Conservation (phyloP, 2,888 invertebrate genomes). For the Papilio gigon region DNA sequence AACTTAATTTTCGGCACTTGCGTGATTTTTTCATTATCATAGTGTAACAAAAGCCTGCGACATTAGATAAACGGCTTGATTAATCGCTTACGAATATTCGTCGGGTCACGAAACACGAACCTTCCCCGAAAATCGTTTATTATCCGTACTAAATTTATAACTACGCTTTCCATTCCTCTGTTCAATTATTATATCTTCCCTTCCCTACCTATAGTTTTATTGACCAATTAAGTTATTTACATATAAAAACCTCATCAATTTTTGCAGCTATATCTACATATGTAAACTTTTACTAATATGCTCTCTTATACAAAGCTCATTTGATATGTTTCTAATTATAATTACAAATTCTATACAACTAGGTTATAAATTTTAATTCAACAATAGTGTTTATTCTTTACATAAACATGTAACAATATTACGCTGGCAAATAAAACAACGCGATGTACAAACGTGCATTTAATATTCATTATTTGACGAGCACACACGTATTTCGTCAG, state of each 20-base stretch:
- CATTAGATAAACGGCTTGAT: constrained; percentile 52
- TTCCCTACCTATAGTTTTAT: neutral
- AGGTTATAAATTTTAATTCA: neutral
- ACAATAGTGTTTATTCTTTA: neutral
- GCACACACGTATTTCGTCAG: constrained; percentile 22
- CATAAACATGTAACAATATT: constrained; percentile 19
- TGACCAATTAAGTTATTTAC: no score
- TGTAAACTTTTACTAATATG: no score
- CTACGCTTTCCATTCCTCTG: constrained; percentile 6
- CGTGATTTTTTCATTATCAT: constrained; percentile 48
- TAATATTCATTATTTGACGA: constrained; percentile 33
- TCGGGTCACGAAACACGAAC: constrained; percentile 39
- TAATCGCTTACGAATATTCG: constrained; percentile 46
- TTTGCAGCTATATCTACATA: no score
- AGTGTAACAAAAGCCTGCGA: constrained; percentile 48
- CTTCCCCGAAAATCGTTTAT: constrained; percentile 32
- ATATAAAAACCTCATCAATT: no score
- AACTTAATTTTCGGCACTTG: constrained; percentile 50
- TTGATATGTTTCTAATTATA: neutral
- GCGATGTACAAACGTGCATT: constrained; percentile 26
- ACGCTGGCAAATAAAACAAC: constrained; percentile 23
- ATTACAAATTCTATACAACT: neutral
- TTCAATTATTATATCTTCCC: neutral
- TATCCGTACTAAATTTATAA: constrained; percentile 32
- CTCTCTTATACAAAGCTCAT: no score